Percentiles rank a stretch among this genome's conserved stretches.
Evolutionary conservation across 1,140 invertebrate genomes (phyloP).

Genomic region (Cecropterus lyciades): DNA sequence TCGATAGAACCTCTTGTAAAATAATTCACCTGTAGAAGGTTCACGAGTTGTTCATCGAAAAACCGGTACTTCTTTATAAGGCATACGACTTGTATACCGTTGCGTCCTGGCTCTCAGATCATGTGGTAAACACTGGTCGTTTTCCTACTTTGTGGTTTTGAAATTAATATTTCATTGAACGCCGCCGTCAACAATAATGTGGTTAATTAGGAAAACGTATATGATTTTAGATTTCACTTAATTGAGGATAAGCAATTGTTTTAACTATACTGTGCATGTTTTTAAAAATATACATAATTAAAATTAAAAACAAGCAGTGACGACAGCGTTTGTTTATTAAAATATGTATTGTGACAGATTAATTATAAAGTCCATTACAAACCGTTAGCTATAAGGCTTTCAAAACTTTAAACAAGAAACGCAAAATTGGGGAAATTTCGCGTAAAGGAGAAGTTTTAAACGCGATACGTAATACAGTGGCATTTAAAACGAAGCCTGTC

Average conservation of each 20-base stretch:
- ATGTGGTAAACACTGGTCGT: constrained; percentile 11
- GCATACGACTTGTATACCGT: constrained; percentile 3
- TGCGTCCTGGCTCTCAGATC: neutral
- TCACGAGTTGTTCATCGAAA: neutral
- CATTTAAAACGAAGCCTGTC: too few relatives aligned
- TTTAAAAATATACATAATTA: neutral
- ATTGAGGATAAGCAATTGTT: constrained; percentile 1
- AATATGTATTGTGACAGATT: too few relatives aligned
- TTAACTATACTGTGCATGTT: neutral
- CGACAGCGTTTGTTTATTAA: too few relatives aligned
- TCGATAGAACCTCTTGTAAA: neutral
- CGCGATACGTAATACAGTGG: too few relatives aligned
- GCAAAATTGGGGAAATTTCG: too few relatives aligned
- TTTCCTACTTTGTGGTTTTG: constrained; percentile 24
- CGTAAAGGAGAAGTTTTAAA: too few relatives aligned
- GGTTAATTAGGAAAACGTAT: constrained; percentile 15
- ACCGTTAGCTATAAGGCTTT: too few relatives aligned
- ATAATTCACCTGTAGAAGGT: constrained; percentile 1
- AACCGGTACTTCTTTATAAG: constrained; percentile 17
- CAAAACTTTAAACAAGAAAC: too few relatives aligned
- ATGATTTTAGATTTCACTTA: constrained; percentile 11
- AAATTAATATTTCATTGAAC: constrained; percentile 27
- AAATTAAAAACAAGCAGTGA: too few relatives aligned
- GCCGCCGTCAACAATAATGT: constrained; percentile 18
- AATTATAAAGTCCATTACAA: too few relatives aligned